Percentiles rank a stretch among this genome's conserved stretches.
phyloP scores from a whole-genome alignment of 2,888 invertebrate species.

The Boloria euphrosyne region DNA sequence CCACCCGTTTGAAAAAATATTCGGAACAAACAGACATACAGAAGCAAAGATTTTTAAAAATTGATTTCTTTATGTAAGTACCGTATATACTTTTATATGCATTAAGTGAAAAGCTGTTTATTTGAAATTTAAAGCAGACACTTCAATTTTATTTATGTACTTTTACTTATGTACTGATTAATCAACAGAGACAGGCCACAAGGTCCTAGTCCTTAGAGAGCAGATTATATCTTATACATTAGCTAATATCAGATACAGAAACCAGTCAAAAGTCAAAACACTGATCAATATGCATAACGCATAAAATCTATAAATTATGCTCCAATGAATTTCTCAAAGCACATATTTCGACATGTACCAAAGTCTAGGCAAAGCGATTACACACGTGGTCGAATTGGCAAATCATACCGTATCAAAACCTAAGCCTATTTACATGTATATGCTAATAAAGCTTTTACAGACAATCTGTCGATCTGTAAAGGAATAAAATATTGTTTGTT shows the following conservation, averaged over 20 bases:
- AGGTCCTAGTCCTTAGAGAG: too few species aligned
- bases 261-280: not conserved
- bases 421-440: conserved; percentile 11
- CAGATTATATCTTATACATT: not conserved
- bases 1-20: too few species aligned
- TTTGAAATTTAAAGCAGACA: too few species aligned
- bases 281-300: conserved; percentile 23
- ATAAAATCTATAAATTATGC: conserved; percentile 28
- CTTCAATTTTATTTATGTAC: too few species aligned
- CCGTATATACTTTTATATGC: too few species aligned
- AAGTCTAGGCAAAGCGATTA: conserved; percentile 32
- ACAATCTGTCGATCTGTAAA: not conserved
- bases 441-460: not conserved
- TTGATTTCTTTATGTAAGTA: too few species aligned
- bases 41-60: too few species aligned
- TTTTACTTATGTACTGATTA: too few species aligned
- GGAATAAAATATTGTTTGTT: too few species aligned
- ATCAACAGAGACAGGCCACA: too few species aligned
- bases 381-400: conserved; percentile 32
- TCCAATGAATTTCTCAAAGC: conserved; percentile 30
- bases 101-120: too few species aligned
- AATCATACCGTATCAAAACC: conserved; percentile 21
- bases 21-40: too few species aligned
- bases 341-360: conserved; percentile 34
- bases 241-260: not conserved